phyloP scores from a whole-genome alignment of 2,888 invertebrate genomes.

The Cryptocheilus praepositus region DNA sequence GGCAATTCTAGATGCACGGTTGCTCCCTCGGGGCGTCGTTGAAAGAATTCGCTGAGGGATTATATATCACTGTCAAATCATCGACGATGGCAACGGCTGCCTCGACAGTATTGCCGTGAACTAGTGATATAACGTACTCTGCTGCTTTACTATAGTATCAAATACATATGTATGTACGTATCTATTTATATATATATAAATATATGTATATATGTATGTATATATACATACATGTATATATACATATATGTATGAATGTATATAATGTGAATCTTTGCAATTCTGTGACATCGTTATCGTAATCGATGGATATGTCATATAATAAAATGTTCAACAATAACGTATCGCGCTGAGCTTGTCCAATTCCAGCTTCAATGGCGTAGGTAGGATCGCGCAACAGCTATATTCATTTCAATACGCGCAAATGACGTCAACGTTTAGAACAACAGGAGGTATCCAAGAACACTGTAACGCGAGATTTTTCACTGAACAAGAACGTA shows the following conservation, averaged over 20 bases:
- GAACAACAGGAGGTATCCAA: neutral
- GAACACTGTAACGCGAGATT: neutral
- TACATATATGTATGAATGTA: conserved; percentile 9
- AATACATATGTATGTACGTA: conserved; percentile 57
- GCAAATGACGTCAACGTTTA: neutral
- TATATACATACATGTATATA: conserved; percentile 31
- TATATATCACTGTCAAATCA: conserved; percentile 35
- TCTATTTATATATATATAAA: conserved; percentile 20
- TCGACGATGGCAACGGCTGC: conserved; percentile 16
- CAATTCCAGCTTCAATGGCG: neutral
- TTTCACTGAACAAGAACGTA: too few species aligned
- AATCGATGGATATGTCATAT: conserved; percentile 48
- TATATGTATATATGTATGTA: conserved; percentile 17
- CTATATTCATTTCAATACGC: neutral
- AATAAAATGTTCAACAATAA: conserved; percentile 43
- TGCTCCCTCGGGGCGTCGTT: conserved; percentile 15
- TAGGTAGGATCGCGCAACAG: neutral
- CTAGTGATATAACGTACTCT: conserved; percentile 27
- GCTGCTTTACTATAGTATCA: conserved; percentile 55
- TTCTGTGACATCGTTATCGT: conserved; percentile 40
- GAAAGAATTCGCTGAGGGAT: neutral
- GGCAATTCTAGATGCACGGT: too few species aligned
- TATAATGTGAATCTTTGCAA: conserved; percentile 35
- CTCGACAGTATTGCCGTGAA: conserved; percentile 27
- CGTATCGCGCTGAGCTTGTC: conserved; percentile 4